These are phyloP conservation scores for Chrosomus eos DNA, from an alignment of 2,797 vertebrate genomes.

Conservation along the genomic window DNA sequence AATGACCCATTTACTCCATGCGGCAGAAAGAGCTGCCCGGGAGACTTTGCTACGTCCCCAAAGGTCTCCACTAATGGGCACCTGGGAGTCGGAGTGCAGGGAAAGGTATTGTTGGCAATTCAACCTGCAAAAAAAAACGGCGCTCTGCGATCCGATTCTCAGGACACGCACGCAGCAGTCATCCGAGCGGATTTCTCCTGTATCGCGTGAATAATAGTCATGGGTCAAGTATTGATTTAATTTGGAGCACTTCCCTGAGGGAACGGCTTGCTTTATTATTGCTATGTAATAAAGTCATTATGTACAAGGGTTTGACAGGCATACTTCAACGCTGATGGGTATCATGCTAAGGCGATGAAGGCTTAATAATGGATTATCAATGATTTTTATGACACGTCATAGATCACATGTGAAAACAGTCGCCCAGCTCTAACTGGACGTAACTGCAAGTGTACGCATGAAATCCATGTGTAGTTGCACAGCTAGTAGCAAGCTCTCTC, in stretches of 20 bases:
- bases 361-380: slow-evolving; percentile 59
- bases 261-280: slow-evolving; percentile 72
- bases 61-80: slow-evolving; percentile 77
- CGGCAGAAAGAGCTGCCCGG: slow-evolving; percentile 78
- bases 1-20: slow-evolving; percentile 80
- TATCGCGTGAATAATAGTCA: slow-evolving; percentile 66
- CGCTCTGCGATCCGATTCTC: neutral
- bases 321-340: slow-evolving; percentile 46
- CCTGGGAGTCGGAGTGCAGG: slow-evolving; percentile 51
- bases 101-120: slow-evolving; percentile 55
- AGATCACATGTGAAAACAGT: slow-evolving; percentile 25
- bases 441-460: neutral
- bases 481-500: slow-evolving; percentile 54
- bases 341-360: slow-evolving; percentile 53
- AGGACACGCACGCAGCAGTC: neutral
- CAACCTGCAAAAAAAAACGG: slow-evolving; percentile 21
- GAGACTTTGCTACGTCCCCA: slow-evolving; percentile 76
- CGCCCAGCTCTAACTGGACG: neutral
- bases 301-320: slow-evolving; percentile 71
- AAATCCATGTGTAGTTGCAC: slow-evolving; percentile 45
- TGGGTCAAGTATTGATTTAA: slow-evolving; percentile 76
- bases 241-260: slow-evolving; percentile 72
- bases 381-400: slow-evolving; percentile 36
- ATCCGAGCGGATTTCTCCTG: neutral
- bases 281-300: slow-evolving; percentile 77